These are phyloP conservation scores for Sinocyclocheilus grahami DNA, from an alignment of 2,113 vertebrate species.

Conservation along the genomic window DNA sequence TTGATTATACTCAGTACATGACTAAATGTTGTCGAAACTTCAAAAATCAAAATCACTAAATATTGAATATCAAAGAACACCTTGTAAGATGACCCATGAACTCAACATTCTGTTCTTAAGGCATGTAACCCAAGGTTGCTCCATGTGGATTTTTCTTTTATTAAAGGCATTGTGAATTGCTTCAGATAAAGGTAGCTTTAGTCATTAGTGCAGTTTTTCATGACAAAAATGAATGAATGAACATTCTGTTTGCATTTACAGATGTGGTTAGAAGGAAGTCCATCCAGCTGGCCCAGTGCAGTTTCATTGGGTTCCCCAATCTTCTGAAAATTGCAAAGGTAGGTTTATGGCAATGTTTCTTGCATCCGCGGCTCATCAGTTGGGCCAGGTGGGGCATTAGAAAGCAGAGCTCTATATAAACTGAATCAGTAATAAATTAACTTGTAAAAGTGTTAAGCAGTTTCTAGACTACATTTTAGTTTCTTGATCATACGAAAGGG, in stretches of 20 bases:
- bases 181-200: background rate
- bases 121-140: background rate
- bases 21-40: background rate
- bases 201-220: background rate
- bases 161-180: background rate
- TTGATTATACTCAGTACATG: background rate
- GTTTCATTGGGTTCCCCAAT: constrained; percentile 72
- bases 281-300: constrained; percentile 65
- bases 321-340: constrained; percentile 73
- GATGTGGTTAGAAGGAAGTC: constrained; percentile 63
- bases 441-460: too few relatives aligned
- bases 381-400: too few relatives aligned
- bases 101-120: background rate
- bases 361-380: background rate
- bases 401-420: background rate
- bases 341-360: background rate
- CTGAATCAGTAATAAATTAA: background rate
- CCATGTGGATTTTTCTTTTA: background rate
- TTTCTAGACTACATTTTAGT: too few relatives aligned
- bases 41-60: too few relatives aligned
- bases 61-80: background rate
- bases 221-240: too few relatives aligned
- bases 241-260: too few relatives aligned
- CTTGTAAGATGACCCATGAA: background rate
- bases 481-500: too few relatives aligned